A percentile compares a stretch with the other conserved stretches of the same genome.
These are phyloP conservation scores for Conopomorpha cramerella DNA, from an alignment of 1,140 invertebrate species.

Conservation along the genomic window DNA sequence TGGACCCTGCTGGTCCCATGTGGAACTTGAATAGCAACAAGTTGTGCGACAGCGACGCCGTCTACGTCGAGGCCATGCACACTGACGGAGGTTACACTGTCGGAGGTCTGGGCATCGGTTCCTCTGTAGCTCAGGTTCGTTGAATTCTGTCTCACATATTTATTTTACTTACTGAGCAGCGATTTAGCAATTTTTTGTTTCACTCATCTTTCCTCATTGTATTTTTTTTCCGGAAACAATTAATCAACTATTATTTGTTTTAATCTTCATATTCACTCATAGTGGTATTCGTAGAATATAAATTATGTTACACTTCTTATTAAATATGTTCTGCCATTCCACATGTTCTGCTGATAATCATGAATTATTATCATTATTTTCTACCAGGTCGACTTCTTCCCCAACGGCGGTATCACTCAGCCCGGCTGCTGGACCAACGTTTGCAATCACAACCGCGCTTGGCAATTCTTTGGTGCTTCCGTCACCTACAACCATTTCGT, in stretches of 20 bases:
- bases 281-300: no score
- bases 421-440: constrained; percentile 53
- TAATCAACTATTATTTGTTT: no score
- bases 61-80: constrained; percentile 75
- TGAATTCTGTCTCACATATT: neutral
- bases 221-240: no score
- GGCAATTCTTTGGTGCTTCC: constrained; percentile 60
- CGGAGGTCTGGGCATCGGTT: constrained; percentile 63
- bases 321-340: no score
- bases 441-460: constrained; percentile 67
- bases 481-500: constrained; percentile 5
- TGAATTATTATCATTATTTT: neutral
- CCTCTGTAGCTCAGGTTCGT: constrained; percentile 53
- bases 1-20: constrained; percentile 72
- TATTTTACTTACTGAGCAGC: neutral
- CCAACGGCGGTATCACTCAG: constrained; percentile 69
- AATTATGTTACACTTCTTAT: no score
- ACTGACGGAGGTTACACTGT: constrained; percentile 67
- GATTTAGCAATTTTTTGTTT: no score
- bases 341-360: no score
- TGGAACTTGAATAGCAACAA: constrained; percentile 60
- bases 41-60: constrained; percentile 54
- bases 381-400: constrained; percentile 78
- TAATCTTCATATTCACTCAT: no score
- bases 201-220: no score